These are phyloP conservation scores for Omphaloscelis lunosa DNA, from an alignment of 2,888 invertebrate species.

Conservation along the genomic window DNA sequence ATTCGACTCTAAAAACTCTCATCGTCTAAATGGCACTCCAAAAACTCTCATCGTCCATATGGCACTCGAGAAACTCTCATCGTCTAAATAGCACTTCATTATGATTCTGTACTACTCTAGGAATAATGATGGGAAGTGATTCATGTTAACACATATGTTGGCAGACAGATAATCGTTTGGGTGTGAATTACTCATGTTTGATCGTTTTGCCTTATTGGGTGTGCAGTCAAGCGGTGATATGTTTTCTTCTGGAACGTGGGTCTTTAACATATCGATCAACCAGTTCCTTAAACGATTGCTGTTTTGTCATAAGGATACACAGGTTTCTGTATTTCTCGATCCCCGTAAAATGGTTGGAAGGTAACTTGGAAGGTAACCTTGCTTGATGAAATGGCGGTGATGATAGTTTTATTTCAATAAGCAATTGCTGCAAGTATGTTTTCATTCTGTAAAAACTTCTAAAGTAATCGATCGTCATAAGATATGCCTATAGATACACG, in stretches of 20 bases:
- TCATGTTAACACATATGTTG: conserved; percentile 37
- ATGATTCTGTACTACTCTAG: conserved; percentile 12
- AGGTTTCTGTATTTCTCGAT: background rate
- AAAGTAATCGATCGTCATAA: no score
- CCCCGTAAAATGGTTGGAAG: background rate
- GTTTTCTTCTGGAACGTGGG: conserved; percentile 12
- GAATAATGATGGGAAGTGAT: conserved; percentile 36
- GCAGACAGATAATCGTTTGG: conserved; percentile 34
- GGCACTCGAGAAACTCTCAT: background rate
- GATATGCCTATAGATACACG: no score
- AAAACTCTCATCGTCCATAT: background rate
- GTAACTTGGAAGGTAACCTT: no score
- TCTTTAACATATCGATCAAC: background rate
- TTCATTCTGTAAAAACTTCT: no score
- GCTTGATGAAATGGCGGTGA: background rate
- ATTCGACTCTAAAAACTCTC: background rate
- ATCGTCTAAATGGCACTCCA: background rate
- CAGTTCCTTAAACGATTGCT: background rate
- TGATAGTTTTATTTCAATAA: background rate
- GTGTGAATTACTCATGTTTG: conserved; percentile 47
- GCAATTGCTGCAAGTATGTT: background rate
- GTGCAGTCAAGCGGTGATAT: conserved; percentile 13
- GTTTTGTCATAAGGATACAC: background rate
- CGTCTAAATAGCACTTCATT: background rate
- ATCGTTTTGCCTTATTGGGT: conserved; percentile 46